Evolutionary conservation across 2,113 vertebrate species (phyloP).

Genomic region (Notothenia coriiceps): DNA sequence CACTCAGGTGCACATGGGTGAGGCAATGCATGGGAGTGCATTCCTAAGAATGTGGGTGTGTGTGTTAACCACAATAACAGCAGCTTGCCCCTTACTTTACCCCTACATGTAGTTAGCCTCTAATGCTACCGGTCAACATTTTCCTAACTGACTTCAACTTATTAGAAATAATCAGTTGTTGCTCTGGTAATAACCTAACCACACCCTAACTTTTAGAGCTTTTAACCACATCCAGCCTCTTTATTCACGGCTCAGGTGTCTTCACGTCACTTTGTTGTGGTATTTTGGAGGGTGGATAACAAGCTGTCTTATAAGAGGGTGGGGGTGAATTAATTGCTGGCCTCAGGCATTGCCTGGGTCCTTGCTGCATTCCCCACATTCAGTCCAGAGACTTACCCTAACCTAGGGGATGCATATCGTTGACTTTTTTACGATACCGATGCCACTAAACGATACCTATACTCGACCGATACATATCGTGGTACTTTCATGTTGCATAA

Average conservation of each 20-base stretch:
- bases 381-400: too few relatives aligned
- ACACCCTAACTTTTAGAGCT: not conserved
- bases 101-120: slow-evolving; percentile 7
- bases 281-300: not conserved
- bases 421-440: too few relatives aligned
- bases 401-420: too few relatives aligned
- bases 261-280: not conserved
- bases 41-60: slow-evolving; percentile 25
- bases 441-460: too few relatives aligned
- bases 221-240: not conserved
- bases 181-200: not conserved
- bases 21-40: slow-evolving; percentile 80
- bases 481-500: too few relatives aligned
- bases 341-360: not conserved
- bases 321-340: too few relatives aligned
- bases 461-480: too few relatives aligned
- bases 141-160: not conserved
- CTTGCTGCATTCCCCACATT: too few relatives aligned
- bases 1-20: slow-evolving; percentile 84
- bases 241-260: slow-evolving; percentile 6
- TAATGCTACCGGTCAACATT: not conserved
- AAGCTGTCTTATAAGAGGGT: too few relatives aligned
- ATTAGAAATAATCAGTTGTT: too few relatives aligned
- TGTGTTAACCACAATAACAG: slow-evolving; percentile 50
- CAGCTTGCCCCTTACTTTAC: slow-evolving; percentile 1